Conservation (phyloP, 2,113 vertebrate genomes). For the Silurus asotus region DNA sequence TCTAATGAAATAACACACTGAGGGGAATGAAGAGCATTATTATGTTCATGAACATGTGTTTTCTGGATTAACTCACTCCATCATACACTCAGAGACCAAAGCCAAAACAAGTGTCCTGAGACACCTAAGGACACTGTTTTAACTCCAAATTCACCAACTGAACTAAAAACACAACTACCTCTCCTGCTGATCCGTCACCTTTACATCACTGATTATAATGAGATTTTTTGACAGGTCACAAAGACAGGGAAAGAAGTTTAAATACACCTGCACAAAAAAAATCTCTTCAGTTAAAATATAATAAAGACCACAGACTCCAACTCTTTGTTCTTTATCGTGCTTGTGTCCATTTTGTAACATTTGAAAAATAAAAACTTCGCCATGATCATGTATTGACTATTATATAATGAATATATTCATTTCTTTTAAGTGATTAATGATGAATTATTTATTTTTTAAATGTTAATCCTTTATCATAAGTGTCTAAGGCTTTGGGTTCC, state of each 20-base stretch:
- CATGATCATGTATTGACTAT: neutral
- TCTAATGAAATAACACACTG: neutral
- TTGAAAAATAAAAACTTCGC: neutral
- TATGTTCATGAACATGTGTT: slow-evolving; percentile 9
- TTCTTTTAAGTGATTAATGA: too few species aligned
- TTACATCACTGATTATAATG: neutral
- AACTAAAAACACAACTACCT: neutral
- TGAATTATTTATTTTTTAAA: neutral
- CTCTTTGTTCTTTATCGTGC: neutral
- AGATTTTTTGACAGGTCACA: neutral
- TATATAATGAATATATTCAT: too few species aligned
- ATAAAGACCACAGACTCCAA: neutral
- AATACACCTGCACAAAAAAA: neutral
- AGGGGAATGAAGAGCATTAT: neutral
- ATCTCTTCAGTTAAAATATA: neutral
- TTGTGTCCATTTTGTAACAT: neutral
- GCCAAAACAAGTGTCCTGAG: neutral
- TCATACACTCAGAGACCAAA: neutral
- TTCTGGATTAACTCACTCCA: neutral
- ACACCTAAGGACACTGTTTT: neutral
- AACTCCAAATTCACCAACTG: neutral
- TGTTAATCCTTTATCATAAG: neutral
- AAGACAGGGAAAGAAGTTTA: neutral
- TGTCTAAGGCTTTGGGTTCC: neutral
- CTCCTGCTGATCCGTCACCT: neutral